phyloP scores from a whole-genome alignment of 2,113 vertebrate species.

The Syngnathus floridae region DNA sequence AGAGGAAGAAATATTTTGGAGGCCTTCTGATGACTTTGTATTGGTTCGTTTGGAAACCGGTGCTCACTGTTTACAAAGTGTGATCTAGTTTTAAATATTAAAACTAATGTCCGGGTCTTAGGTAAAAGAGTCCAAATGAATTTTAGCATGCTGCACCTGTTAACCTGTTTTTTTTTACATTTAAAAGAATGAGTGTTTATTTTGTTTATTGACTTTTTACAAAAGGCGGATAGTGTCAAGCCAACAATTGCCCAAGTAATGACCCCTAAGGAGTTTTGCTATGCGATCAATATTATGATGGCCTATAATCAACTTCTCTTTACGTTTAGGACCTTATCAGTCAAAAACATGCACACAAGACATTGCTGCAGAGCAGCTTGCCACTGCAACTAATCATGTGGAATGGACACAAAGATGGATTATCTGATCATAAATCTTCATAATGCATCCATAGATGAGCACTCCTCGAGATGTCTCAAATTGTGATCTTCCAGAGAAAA shows the following conservation, averaged over 20 bases:
- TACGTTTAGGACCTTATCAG: not conserved
- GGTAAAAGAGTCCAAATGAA: not conserved
- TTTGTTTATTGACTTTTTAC: not conserved
- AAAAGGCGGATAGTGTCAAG: not conserved
- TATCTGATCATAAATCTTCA: not conserved
- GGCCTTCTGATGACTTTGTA: not conserved
- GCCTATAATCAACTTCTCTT: not conserved
- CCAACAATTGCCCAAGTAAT: not conserved
- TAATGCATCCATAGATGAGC: not conserved
- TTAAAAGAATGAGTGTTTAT: not conserved
- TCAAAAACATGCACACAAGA: not conserved
- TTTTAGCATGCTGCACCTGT: not conserved
- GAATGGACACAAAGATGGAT: not conserved
- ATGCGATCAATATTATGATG: not conserved
- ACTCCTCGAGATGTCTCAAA: not conserved
- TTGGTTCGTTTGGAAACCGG: not conserved
- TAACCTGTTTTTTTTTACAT: not conserved
- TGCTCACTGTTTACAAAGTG: not conserved
- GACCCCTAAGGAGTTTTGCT: not conserved
- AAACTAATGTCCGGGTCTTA: not conserved
- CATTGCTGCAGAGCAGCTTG: not conserved
- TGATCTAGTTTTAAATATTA: not conserved
- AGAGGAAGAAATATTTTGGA: not conserved
- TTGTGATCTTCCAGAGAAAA: not conserved
- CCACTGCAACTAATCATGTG: not conserved